Percentiles rank a stretch among this genome's conserved stretches.
phyloP scores from a whole-genome alignment of 2,113 vertebrate genomes.

The Mus pahari region DNA sequence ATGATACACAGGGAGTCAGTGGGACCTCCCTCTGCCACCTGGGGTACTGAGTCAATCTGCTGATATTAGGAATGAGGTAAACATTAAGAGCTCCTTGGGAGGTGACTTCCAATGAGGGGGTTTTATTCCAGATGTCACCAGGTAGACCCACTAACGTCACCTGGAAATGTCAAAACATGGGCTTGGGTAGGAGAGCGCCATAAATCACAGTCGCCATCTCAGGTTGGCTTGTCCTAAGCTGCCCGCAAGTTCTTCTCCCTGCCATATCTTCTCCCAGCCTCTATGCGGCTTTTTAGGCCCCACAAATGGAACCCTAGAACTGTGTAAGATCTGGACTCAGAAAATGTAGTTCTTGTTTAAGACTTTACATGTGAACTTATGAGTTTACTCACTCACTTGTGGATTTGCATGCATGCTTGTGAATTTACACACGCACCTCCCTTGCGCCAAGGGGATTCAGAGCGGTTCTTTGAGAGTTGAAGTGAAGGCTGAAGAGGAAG shows the following conservation, averaged over 20 bases:
- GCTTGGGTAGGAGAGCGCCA: slow-evolving; percentile 7
- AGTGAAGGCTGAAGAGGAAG: background rate
- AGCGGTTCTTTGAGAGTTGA: background rate
- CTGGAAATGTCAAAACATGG: background rate
- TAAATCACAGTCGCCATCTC: background rate
- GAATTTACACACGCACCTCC: background rate
- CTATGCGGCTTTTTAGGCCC: slow-evolving; percentile 9
- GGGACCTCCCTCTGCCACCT: slow-evolving; percentile 46
- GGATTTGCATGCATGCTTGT: background rate
- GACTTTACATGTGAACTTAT: too few species aligned
- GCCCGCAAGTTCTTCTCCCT: slow-evolving; percentile 34
- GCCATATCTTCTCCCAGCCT: slow-evolving; percentile 11
- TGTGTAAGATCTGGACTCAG: slow-evolving; percentile 24
- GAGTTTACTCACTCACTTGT: background rate
- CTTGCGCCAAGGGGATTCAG: background rate
- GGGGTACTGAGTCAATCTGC: slow-evolving; percentile 51
- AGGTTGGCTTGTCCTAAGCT: slow-evolving; percentile 16
- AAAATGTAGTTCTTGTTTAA: slow-evolving; percentile 26
- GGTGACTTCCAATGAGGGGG: slow-evolving; percentile 28
- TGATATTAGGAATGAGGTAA: slow-evolving; percentile 63
- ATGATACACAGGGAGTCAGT: slow-evolving; percentile 63
- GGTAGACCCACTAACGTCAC: background rate
- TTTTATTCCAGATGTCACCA: slow-evolving; percentile 23
- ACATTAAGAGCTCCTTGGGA: slow-evolving; percentile 52
- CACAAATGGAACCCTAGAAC: slow-evolving; percentile 11